Evolutionary conservation across 2,888 invertebrate species (phyloP).

Genomic region (Sphecodes monilicornis): DNA sequence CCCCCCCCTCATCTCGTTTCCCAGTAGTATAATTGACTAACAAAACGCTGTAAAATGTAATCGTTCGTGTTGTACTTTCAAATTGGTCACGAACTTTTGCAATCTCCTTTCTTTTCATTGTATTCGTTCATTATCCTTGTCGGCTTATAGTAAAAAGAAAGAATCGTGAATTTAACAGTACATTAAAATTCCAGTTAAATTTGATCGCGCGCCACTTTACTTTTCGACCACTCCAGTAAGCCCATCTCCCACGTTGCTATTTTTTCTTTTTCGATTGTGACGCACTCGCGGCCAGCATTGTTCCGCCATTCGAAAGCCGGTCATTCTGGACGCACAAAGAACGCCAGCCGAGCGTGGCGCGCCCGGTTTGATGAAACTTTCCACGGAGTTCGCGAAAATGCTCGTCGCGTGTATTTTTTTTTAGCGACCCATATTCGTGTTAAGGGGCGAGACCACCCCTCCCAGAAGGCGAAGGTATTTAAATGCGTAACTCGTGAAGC

Average conservation of each 20-base stretch:
- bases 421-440: constrained; percentile 1
- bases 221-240: background rate
- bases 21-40: no score
- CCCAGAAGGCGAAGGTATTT: background rate
- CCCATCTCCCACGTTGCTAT: background rate
- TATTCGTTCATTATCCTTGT: no score
- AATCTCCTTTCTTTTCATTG: no score
- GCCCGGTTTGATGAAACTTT: constrained; percentile 5
- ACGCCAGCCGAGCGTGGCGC: background rate
- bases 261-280: constrained; percentile 2
- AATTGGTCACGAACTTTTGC: no score
- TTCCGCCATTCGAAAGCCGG: background rate
- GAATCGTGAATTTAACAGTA: no score
- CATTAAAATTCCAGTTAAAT: no score
- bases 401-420: background rate
- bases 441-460: constrained; percentile 6
- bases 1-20: no score
- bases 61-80: no score
- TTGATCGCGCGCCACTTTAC: no score
- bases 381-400: background rate
- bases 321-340: constrained; percentile 2
- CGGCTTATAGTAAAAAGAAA: no score
- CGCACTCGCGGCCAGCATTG: constrained; percentile 3
- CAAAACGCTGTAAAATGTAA: no score
- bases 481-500: background rate